These are phyloP conservation scores for Diadophis punctatus DNA, from an alignment of 2,113 vertebrate genomes.

Conservation along the genomic window DNA sequence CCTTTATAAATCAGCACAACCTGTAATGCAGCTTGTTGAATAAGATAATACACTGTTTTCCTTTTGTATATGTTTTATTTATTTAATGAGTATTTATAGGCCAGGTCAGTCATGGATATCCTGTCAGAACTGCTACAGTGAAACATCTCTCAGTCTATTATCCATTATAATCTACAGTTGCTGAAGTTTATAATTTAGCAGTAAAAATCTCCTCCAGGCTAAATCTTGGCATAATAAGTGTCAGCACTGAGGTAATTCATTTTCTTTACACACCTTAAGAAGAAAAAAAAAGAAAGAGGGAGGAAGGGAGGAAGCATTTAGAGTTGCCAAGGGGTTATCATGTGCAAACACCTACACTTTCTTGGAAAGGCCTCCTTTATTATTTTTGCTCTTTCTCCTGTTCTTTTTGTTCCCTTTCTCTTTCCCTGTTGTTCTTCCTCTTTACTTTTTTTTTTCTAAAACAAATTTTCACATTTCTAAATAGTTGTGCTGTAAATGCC, in stretches of 20 bases:
- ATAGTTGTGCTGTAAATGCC: neutral
- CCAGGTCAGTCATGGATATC: conserved; percentile 40
- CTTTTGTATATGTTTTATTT: conserved; percentile 14
- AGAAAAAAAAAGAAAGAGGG: neutral
- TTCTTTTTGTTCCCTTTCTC: conserved; percentile 18
- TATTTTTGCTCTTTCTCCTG: conserved; percentile 28
- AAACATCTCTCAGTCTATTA: conserved; percentile 52
- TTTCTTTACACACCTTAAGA: conserved; percentile 64
- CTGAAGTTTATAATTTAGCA: conserved; percentile 63
- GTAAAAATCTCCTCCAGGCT: conserved; percentile 72
- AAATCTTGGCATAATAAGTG: conserved; percentile 66
- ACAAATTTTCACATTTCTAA: conserved; percentile 47
- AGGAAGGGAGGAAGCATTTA: neutral
- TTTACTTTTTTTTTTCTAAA: conserved; percentile 42
- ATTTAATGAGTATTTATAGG: conserved; percentile 41
- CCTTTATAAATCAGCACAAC: conserved; percentile 21
- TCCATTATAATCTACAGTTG: conserved; percentile 52
- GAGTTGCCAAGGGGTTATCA: conserved; percentile 62
- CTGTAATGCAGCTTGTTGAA: conserved; percentile 30
- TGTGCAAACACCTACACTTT: conserved; percentile 59
- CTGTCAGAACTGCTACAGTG: conserved; percentile 49
- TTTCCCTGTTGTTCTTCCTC: conserved; percentile 8
- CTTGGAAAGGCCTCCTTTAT: conserved; percentile 36
- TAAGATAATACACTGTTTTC: neutral
- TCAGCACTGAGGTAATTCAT: conserved; percentile 73